phyloP scores from a whole-genome alignment of 1,140 invertebrate species.

The Sweltsa coloradensis region DNA sequence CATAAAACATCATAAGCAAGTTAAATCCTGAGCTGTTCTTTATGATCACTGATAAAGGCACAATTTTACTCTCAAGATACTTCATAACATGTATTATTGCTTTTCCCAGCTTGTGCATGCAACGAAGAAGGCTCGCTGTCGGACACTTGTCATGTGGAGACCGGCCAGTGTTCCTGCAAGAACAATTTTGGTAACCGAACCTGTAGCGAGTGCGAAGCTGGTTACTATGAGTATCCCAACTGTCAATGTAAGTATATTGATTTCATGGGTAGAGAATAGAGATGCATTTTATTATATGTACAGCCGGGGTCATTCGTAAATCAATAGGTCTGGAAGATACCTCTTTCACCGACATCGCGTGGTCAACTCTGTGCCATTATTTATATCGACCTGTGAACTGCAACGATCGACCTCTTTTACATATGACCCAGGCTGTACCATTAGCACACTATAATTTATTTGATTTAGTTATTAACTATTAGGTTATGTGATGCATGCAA shows the following conservation, averaged over 20 bases:
- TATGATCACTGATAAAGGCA: constrained; percentile 8
- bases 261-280: no score
- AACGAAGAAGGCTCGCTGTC: constrained; percentile 61
- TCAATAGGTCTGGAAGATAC: no score
- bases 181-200: constrained; percentile 74
- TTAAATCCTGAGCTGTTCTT: no score
- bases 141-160: constrained; percentile 62
- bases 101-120: constrained; percentile 73
- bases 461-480: not conserved
- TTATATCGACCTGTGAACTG: no score
- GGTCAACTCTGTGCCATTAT: no score
- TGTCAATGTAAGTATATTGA: constrained; percentile 87
- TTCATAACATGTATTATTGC: constrained; percentile 12
- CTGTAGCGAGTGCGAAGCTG: constrained; percentile 81
- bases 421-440: no score
- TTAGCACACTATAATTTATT: not conserved
- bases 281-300: not conserved
- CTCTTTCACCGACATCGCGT: no score
- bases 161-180: constrained; percentile 84
- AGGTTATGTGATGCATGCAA: not conserved
- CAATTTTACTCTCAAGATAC: constrained; percentile 5
- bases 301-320: no score
- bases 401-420: no score
- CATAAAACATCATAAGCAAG: constrained; percentile 5
- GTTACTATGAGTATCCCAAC: constrained; percentile 79